Evolutionary conservation across 2,888 invertebrate genomes (phyloP).

Genomic region (Drosophila hamatofila): DNA sequence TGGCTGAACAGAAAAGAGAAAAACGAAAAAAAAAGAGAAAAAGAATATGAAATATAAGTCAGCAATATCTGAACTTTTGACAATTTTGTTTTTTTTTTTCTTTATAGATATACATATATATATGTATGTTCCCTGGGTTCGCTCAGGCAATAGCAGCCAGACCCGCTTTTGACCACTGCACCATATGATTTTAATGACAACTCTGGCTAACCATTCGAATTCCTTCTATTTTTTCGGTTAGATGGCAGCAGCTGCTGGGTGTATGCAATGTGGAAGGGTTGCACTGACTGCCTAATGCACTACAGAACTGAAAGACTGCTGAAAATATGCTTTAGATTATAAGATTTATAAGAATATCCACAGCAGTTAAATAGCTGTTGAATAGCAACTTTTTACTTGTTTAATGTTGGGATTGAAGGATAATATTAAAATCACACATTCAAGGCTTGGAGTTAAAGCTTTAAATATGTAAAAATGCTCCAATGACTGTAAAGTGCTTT

Average conservation of each 20-base stretch:
- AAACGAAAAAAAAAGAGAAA: background rate
- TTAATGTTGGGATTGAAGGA: too few relatives aligned
- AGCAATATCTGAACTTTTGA: slow-evolving; percentile 36
- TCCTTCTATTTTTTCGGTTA: slow-evolving; percentile 7
- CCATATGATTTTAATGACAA: slow-evolving; percentile 76
- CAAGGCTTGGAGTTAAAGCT: too few relatives aligned
- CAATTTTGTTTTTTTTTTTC: slow-evolving; percentile 1
- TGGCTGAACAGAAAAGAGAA: slow-evolving; percentile 2
- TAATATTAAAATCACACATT: too few relatives aligned
- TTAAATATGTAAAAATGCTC: too few relatives aligned
- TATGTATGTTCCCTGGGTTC: slow-evolving; percentile 1
- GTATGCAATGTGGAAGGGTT: background rate
- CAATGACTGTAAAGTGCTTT: too few relatives aligned
- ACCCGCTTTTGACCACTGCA: slow-evolving; percentile 62
- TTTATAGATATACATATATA: background rate
- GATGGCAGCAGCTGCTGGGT: slow-evolving; percentile 5
- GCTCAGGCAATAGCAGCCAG: slow-evolving; percentile 17
- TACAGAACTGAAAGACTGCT: background rate
- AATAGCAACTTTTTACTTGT: too few relatives aligned
- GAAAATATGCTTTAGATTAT: too few relatives aligned
- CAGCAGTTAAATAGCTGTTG: too few relatives aligned
- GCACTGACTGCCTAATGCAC: background rate
- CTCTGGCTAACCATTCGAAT: slow-evolving; percentile 15
- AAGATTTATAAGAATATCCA: too few relatives aligned
- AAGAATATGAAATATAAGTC: slow-evolving; percentile 16